Percentiles rank a stretch among this genome's conserved stretches.
These are phyloP conservation scores for Elephas maximus DNA, from an alignment of 2,113 vertebrate species.

Conservation along the genomic window DNA sequence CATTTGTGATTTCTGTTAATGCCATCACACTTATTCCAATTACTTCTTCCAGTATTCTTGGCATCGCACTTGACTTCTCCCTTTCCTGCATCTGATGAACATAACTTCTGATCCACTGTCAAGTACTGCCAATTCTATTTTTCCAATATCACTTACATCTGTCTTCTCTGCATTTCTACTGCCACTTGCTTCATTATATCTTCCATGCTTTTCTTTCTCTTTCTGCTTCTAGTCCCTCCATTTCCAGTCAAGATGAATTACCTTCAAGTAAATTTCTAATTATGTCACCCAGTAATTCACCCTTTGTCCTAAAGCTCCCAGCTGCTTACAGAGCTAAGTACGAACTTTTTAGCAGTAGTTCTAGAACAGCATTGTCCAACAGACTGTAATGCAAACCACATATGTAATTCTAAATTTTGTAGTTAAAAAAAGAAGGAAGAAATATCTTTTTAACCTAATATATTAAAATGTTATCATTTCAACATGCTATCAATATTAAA, in stretches of 20 bases:
- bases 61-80: background rate
- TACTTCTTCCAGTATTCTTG: background rate
- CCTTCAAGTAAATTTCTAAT: background rate
- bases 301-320: background rate
- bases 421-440: background rate
- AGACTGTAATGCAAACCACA: background rate
- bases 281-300: background rate
- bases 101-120: background rate
- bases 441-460: background rate
- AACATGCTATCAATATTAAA: background rate
- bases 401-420: background rate
- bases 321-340: background rate
- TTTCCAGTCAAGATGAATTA: background rate
- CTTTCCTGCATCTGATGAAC: background rate
- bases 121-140: background rate
- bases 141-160: background rate
- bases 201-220: background rate
- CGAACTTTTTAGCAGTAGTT: background rate
- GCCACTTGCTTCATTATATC: background rate
- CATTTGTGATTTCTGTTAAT: background rate
- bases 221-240: background rate
- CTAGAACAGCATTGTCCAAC: background rate
- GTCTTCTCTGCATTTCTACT: accelerated
- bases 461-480: conserved; percentile 5
- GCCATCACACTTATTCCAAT: background rate